Base-by-base conservation (phyloP, 2,888 invertebrate species). In the Chalcis sispes region DNA sequence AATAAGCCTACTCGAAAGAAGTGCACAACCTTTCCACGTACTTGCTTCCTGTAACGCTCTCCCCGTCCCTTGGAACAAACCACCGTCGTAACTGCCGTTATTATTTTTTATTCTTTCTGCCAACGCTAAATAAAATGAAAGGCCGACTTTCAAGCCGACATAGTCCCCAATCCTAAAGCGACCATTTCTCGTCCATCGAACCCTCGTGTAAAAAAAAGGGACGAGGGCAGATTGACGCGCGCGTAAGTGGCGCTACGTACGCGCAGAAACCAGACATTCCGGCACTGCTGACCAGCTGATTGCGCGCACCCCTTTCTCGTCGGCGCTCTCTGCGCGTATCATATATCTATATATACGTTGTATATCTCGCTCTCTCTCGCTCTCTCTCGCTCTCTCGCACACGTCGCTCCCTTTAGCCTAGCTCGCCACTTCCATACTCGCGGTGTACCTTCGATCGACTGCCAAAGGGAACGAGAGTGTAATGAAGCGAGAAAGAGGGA, bases 361-460 rank as follows among this genome's bases (percentile, higher is more conserved):
- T 18, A 36, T 36, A 20, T 42, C 42, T 18, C 40, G 10, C 56
- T 7, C 23, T 13, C 3, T 32, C 50, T 25, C 46, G 46, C 25
- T 64, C 46, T 56, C 20, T 58, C 36, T 48, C 25, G 36, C 52
- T 58, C 58, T 36, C 52, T 58, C 58, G 25, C 8, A 32, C 18
- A 32, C 59, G n/a, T 18, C 40, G 10, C 56, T 7, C 23, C 7
- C 3, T 32, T 36, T 25, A 32, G 46, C 25, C 46, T 56, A 15
- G 48, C 36, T 48, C 25, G 36, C 52, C 58, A 25, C 54, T 64
- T 56, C n/a, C 8, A 32, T 32, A 32, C 29, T 54, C 52, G 27
- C 27, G n/a, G 48, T 61, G 32, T 62, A 69, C 69, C 74, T 74
- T 74, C 74, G 74, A 74, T 74, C 74, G 74, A 25, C 46, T 27